Base-by-base conservation (phyloP, 2,888 invertebrate genomes). In the Dermolepida albohirtum region DNA sequence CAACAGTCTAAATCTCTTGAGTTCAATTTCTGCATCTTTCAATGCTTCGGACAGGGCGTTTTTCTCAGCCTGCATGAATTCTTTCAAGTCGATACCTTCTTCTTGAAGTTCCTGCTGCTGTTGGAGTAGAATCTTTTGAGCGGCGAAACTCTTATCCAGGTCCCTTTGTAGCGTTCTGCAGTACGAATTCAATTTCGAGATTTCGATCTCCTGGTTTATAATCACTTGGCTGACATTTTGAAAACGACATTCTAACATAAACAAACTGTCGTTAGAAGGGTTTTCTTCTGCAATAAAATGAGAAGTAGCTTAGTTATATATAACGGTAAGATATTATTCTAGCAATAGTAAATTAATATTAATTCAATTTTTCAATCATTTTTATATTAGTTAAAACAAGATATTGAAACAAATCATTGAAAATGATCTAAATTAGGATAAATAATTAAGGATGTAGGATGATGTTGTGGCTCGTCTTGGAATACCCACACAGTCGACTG, bases 21-120 rank as follows among this genome's bases (percentile, higher is more conserved):
- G 86, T 80, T 92, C 91, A 0, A 82, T 80, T 82, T 95, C 95
- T 1, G 91, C 86, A 73, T 95, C 95, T 44, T 89, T 89, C 49
- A 95, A 85, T 0, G 94, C 91, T 78, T 95, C 94, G 17, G 89
- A 87, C 74, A 95, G 86, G 7, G 93, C 90, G 5, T 89, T 87
- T 76, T 95, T 95, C 83, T 96, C 95, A 8, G 92, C 92, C 75
- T 94, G 93, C 71, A 95, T 86, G 81, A 96, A 96, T 78, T 95
- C 95, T 79, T 94, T 93, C 84, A 95, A 86, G 82, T 96, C 95
- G 1, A 87, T 86, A 29, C 93, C 90, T 80, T 95, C 95, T 16
- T 87, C 88, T 81, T 95, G 94, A 22, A 91, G 86, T 76, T 93
- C 93, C 69, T 90, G 87, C 72, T 94, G 90, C 73, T 94, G 91